Evolutionary conservation across 2,888 invertebrate genomes (phyloP), one percentile per base, ranked within the genome.

Genomic region (Hemithea aestivaria): DNA sequence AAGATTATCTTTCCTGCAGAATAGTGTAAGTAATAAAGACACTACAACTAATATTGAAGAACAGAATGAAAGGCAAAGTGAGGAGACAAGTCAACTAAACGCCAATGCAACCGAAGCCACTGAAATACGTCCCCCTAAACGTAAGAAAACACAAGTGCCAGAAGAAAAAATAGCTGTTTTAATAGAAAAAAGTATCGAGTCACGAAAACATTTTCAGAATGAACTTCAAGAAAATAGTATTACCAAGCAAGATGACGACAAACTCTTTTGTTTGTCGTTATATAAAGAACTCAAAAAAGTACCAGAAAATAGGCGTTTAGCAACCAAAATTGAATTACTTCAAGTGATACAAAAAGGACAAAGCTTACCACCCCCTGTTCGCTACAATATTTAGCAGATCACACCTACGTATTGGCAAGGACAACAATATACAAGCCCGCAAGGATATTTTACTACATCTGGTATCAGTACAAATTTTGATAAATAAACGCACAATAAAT

Each of bases 281-380:
- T 42, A 53, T 37, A 57, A 56, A 45, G 57, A 56, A 45, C 40
- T 56, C 11, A 53, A 35, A 41, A 58, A 62, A 56, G 53, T 58
- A 36, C 56, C 58, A 47, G 56, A 59, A 45, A 47, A 56, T 48
- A 45, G 35, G 37, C 49, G 56, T 41, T 48, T 59, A 42, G 42
- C 48, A 40, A 50, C 53, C 24, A 62, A 60, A 58, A 58, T 58
- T 54, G 55, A 60, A 50, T 56, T 60, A 38, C 45, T 56, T 29
- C 42, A 61, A 35, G 54, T 53, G 39, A 41, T 56, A 46, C 47
- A 45, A 40, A 52, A 56, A 50, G 53, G 43, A 23, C 57, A 59
- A 48, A 47, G 27, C 21, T 52, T 56, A 49, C 51, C 53, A 40
- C 37, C 40, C 38, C 45, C 40, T 38, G 31, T 51, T 53, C 51